phyloP scores from a whole-genome alignment of 2,113 vertebrate genomes.

The Clarias batrachus region DNA sequence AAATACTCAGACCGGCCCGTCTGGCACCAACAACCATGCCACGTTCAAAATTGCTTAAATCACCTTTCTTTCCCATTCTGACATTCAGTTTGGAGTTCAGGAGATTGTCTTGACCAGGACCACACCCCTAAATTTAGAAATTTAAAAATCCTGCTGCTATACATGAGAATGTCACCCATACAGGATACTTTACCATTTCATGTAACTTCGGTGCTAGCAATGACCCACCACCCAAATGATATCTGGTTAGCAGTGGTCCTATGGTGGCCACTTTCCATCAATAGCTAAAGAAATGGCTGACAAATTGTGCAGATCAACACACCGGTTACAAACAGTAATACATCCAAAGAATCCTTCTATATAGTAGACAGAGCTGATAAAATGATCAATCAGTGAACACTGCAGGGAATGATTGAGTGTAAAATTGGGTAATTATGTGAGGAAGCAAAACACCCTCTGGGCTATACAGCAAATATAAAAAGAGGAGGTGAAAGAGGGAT shows the following conservation, averaged over 20 bases:
- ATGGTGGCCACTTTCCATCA: background rate
- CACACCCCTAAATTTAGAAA: background rate
- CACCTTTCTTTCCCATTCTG: no score
- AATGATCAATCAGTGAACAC: background rate
- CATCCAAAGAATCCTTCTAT: background rate
- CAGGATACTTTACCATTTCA: background rate
- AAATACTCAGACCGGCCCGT: no score
- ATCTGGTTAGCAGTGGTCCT: background rate
- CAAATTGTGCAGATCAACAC: background rate
- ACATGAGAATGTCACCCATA: background rate
- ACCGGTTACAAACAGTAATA: background rate
- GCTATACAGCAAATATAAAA: background rate
- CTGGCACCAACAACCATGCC: no score
- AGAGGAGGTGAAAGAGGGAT: background rate
- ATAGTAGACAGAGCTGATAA: background rate
- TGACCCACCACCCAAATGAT: background rate
- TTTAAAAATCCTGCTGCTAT: background rate
- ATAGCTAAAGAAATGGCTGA: background rate
- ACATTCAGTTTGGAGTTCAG: no score
- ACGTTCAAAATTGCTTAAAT: no score
- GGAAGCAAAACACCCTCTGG: background rate
- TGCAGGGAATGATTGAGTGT: background rate
- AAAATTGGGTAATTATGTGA: background rate
- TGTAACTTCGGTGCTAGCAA: background rate
- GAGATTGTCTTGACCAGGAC: no score